These are phyloP conservation scores for Poecilia gillii DNA, from an alignment of 2,797 vertebrate genomes.

Conservation along the genomic window DNA sequence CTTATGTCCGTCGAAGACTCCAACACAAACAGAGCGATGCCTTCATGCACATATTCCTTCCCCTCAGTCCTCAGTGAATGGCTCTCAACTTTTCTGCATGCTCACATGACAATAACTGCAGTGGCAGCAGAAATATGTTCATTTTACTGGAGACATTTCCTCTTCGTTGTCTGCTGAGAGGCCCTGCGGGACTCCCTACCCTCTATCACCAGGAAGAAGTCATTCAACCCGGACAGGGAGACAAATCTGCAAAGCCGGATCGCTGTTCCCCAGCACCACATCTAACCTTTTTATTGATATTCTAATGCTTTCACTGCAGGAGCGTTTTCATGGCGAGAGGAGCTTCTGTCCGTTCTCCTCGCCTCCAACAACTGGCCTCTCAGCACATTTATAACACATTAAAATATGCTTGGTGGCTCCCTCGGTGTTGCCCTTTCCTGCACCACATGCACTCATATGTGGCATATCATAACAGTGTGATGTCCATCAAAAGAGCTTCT, in stretches of 20 bases:
- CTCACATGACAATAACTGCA: conserved; percentile 45
- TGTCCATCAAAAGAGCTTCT: conserved; percentile 45
- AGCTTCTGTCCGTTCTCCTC: conserved; percentile 23
- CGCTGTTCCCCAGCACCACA: conserved; percentile 36
- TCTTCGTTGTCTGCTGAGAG: conserved; percentile 18
- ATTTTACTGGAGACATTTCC: conserved; percentile 53
- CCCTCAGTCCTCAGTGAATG: conserved; percentile 37
- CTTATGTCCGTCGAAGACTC: conserved; percentile 19
- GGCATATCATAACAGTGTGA: conserved; percentile 36
- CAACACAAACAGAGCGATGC: conserved; percentile 6
- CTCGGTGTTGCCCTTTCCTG: conserved; percentile 23
- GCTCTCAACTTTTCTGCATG: conserved; percentile 35
- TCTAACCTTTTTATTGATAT: conserved; percentile 63
- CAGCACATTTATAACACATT: conserved; percentile 66
- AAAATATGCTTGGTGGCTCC: conserved; percentile 51
- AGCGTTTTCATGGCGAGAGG: conserved; percentile 17
- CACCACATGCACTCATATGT: conserved; percentile 17
- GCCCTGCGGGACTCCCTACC: conserved; percentile 53
- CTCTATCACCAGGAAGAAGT: conserved; percentile 55
- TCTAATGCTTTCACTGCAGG: conserved; percentile 35
- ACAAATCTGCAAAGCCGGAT: conserved; percentile 43
- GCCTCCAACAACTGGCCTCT: conserved; percentile 44
- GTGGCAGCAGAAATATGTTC: conserved; percentile 23
- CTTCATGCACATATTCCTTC: conserved; percentile 3
- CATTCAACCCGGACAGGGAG: conserved; percentile 54